Percentiles rank a stretch among this genome's conserved stretches.
These are phyloP conservation scores for Nycteola revayana DNA, from an alignment of 2,888 invertebrate species.

Conservation along the genomic window DNA sequence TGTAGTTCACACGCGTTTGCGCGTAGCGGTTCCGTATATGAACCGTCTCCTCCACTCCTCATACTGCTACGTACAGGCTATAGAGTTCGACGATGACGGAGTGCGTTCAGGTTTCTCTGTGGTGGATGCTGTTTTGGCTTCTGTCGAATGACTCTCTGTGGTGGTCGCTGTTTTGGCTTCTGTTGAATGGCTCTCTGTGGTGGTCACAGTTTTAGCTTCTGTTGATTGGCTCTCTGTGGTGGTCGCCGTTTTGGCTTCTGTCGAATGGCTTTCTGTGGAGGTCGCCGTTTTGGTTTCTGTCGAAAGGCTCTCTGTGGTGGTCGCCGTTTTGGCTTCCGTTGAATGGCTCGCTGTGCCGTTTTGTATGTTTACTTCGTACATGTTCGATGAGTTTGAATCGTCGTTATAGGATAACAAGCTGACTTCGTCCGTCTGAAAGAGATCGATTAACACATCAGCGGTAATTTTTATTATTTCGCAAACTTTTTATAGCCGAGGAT, in stretches of 20 bases:
- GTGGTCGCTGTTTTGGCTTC: too few relatives aligned
- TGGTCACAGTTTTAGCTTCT: too few relatives aligned
- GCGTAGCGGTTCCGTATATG: slow-evolving; percentile 57
- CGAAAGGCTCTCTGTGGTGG: too few relatives aligned
- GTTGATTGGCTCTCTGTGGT: slow-evolving; percentile 1
- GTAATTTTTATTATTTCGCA: too few relatives aligned
- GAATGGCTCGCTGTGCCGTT: slow-evolving; percentile 34
- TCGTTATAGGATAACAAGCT: slow-evolving; percentile 70
- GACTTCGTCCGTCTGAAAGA: slow-evolving; percentile 73
- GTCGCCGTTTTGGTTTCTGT: too few relatives aligned
- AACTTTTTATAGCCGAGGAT: too few relatives aligned
- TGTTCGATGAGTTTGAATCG: slow-evolving; percentile 72
- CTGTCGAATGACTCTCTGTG: too few relatives aligned
- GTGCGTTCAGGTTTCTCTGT: slow-evolving; percentile 38
- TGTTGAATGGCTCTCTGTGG: too few relatives aligned
- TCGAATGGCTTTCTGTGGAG: too few relatives aligned
- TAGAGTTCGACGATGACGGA: slow-evolving; percentile 54
- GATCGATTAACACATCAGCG: too few relatives aligned
- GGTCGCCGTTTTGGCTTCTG: too few relatives aligned
- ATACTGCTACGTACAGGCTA: slow-evolving; percentile 75
- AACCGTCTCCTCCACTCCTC: slow-evolving; percentile 68
- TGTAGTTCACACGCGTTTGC: slow-evolving; percentile 39
- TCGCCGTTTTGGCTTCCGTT: neutral
- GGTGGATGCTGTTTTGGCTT: too few relatives aligned
- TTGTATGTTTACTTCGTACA: slow-evolving; percentile 63